A percentile compares a stretch with the other conserved stretches of the same genome.
Conservation (phyloP, 2,797 vertebrate genomes). For the Eurystomus glaucurus region DNA sequence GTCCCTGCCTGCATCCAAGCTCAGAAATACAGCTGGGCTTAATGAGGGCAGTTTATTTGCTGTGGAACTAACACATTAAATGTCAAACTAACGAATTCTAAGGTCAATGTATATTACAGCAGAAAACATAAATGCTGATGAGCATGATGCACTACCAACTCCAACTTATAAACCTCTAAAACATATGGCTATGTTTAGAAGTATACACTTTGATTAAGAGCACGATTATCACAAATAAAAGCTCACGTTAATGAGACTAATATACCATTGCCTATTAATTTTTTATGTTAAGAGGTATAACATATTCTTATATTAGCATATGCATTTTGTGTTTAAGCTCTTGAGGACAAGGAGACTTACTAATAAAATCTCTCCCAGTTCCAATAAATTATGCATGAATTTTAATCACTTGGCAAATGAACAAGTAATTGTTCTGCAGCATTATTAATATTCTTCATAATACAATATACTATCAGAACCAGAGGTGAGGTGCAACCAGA, state of each 20-base stretch:
- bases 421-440: slow-evolving; percentile 85
- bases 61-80: slow-evolving; percentile 26
- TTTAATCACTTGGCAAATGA: slow-evolving; percentile 87
- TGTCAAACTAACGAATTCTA: slow-evolving; percentile 43
- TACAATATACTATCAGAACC: slow-evolving; percentile 80
- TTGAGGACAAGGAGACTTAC: slow-evolving; percentile 80
- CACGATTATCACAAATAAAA: slow-evolving; percentile 65
- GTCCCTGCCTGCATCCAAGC: background rate
- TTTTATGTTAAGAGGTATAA: slow-evolving; percentile 78
- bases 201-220: slow-evolving; percentile 61
- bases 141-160: background rate
- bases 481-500: slow-evolving; percentile 77
- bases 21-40: slow-evolving; percentile 14
- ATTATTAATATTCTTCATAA: slow-evolving; percentile 87
- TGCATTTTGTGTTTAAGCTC: slow-evolving; percentile 78
- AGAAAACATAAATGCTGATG: slow-evolving; percentile 19
- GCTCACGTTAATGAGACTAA: slow-evolving; percentile 74
- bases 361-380: slow-evolving; percentile 84
- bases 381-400: slow-evolving; percentile 87
- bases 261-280: slow-evolving; percentile 68
- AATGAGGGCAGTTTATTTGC: slow-evolving; percentile 50
- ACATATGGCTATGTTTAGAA: slow-evolving; percentile 39
- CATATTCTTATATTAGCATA: slow-evolving; percentile 79
- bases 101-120: slow-evolving; percentile 8
- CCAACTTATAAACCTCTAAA: slow-evolving; percentile 1